Base-by-base conservation (phyloP, 2,113 vertebrate genomes). In the Psilopogon haemacephalus region DNA sequence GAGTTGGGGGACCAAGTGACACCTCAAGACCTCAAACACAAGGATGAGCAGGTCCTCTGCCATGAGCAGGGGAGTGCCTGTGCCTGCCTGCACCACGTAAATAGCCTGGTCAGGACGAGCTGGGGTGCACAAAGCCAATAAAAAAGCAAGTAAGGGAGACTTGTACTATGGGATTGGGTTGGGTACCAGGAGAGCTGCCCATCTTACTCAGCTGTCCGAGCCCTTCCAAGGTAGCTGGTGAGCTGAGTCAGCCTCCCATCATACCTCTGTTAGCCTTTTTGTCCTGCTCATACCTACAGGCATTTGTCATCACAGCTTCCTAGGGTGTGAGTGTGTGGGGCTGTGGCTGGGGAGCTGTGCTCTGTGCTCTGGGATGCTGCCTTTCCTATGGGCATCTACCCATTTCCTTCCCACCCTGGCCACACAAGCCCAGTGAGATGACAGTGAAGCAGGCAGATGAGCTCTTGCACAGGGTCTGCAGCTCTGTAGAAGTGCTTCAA, bases 31-130 rank as follows among this genome's bases (percentile, higher is more conserved):
- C 21, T 69, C 1, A 3, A 56, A 3, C 9, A 7, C 0, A 0
- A 30, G 3, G 6, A 65, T 75, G 4, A 62, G 0, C 5, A 1
- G 23, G 1, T 8, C 7, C 3, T 20, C 3, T 8, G 9, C 6
- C 3, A 4, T 0, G 0, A 9, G 2, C 26, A 42, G 5, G 10
- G 4, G 1, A n/a, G 1, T 0, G 0, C 12, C 15, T 12, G 0
- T 2, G 0, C 4, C 24, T 35, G 2, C 35, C 40, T 55, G 19
- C 11, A 17, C 7, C 4, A 1, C 19, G 15, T 88, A 23, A 74
- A 67, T 7, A 88, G 9, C 54, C 58, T 32, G 12, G 16, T 8
- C 30, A 56, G 38, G n/a, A 30, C 16, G 44, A 92, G 65, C 56
- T 88, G 77, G 23, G 15, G 8, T 37, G 12, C n/a, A 28, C 0